A percentile compares a stretch with the other conserved stretches of the same genome.
These are phyloP conservation scores for Pentamera pediparva DNA, from an alignment of 53 echinoderm and acorn worm species.

Conservation along the genomic window DNA sequence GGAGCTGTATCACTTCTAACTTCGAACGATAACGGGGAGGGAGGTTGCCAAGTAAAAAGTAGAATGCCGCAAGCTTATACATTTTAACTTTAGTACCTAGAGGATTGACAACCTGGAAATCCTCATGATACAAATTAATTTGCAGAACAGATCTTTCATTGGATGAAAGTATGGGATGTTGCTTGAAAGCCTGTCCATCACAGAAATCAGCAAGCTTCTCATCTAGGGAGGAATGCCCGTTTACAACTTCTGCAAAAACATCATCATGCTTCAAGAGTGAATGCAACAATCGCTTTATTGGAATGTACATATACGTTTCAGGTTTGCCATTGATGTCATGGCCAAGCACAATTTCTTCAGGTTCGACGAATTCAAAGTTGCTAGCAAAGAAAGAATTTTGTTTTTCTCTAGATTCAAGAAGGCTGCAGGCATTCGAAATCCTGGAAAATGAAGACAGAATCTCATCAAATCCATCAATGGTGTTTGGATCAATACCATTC, in stretches of 20 bases:
- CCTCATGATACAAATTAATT: constrained; percentile 45
- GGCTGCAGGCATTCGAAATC: constrained; percentile 33
- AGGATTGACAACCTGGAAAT: constrained; percentile 52
- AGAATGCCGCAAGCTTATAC: constrained; percentile 50
- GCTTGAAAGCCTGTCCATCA: constrained; percentile 34
- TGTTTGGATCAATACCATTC: constrained; percentile 37
- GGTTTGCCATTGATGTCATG: constrained; percentile 53
- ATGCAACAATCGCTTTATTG: constrained; percentile 42
- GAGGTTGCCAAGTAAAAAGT: constrained; percentile 56
- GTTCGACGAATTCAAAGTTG: constrained; percentile 50
- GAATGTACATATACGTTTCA: constrained; percentile 47
- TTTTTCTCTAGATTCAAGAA: constrained; percentile 6
- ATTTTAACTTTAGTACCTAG: constrained; percentile 47
- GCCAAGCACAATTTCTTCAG: constrained; percentile 55
- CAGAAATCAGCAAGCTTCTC: constrained; percentile 40
- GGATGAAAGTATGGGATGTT: constrained; percentile 40
- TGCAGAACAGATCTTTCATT: constrained; percentile 23
- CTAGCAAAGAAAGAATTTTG: constrained; percentile 40
- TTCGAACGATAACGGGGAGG: constrained; percentile 48
- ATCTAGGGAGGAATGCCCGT: constrained; percentile 47
- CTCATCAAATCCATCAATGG: constrained; percentile 46
- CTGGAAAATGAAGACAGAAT: constrained; percentile 36
- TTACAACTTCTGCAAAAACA: constrained; percentile 52
- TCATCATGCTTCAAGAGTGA: constrained; percentile 48
- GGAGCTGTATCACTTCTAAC: constrained; percentile 49